phyloP scores from a whole-genome alignment of 2,797 vertebrate genomes.

The Epinephelus awoara region DNA sequence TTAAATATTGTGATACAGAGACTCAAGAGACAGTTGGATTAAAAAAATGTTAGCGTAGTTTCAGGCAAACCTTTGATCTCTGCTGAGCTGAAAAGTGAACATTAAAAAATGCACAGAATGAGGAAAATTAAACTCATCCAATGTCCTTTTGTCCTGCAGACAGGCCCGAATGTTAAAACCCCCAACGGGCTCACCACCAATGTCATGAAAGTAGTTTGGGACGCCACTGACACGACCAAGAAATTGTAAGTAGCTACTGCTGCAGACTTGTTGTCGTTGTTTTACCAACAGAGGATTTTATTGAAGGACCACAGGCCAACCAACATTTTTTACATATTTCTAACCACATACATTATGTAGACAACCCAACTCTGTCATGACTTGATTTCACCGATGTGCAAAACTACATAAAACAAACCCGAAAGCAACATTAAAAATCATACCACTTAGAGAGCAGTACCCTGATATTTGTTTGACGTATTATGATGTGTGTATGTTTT shows the following conservation, averaged over 20 bases:
- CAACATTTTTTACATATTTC: too few species aligned
- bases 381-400: too few species aligned
- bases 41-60: not conserved
- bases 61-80: too few species aligned
- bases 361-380: not conserved
- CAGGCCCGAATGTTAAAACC: not conserved
- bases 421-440: too few species aligned
- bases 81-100: not conserved
- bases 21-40: not conserved
- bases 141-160: conserved; percentile 28
- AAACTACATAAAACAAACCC: too few species aligned
- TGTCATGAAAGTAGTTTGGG: conserved; percentile 82
- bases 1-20: not conserved
- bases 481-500: conserved; percentile 25
- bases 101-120: not conserved
- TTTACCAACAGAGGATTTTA: not conserved
- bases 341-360: not conserved
- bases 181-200: conserved; percentile 68
- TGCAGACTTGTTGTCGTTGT: not conserved
- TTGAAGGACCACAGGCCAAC: too few species aligned
- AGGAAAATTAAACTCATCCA: not conserved
- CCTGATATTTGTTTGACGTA: not conserved
- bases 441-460: too few species aligned
- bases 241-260: conserved; percentile 79
- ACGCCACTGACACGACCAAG: conserved; percentile 82